phyloP scores from a whole-genome alignment of 64 coral and sea anemone genomes.

The Pocillopora verrucosa region DNA sequence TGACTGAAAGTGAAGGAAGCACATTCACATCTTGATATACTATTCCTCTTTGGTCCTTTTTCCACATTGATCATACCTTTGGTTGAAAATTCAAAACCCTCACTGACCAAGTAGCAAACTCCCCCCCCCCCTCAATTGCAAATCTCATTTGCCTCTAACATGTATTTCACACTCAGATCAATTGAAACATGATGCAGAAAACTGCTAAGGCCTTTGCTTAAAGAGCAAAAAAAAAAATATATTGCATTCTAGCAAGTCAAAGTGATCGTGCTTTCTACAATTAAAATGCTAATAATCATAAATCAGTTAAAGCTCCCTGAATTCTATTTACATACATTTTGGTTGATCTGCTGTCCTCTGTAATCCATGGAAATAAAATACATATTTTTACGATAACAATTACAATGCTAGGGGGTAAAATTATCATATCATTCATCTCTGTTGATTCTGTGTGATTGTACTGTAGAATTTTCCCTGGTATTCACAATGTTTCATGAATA shows the following conservation, averaged over 20 bases:
- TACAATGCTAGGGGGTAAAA: not conserved
- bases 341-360: not conserved
- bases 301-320: not conserved
- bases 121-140: not conserved
- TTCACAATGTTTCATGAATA: slow-evolving; percentile 89
- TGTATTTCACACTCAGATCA: not conserved
- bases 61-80: not conserved
- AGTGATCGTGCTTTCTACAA: not conserved
- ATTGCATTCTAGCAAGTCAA: not conserved
- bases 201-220: not conserved
- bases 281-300: not conserved
- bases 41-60: too few species aligned
- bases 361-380: not conserved
- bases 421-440: too few species aligned
- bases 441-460: not conserved
- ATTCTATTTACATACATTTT: not conserved
- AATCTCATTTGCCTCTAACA: not conserved
- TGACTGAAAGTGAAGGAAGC: not conserved
- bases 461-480: not conserved
- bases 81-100: not conserved
- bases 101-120: not conserved
- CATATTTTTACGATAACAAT: not conserved
- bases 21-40: not conserved
- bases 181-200: not conserved
- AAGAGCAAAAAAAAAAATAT: not conserved